Conservation (phyloP, 2,797 vertebrate genomes). For the Stomatorhinus walkeri region DNA sequence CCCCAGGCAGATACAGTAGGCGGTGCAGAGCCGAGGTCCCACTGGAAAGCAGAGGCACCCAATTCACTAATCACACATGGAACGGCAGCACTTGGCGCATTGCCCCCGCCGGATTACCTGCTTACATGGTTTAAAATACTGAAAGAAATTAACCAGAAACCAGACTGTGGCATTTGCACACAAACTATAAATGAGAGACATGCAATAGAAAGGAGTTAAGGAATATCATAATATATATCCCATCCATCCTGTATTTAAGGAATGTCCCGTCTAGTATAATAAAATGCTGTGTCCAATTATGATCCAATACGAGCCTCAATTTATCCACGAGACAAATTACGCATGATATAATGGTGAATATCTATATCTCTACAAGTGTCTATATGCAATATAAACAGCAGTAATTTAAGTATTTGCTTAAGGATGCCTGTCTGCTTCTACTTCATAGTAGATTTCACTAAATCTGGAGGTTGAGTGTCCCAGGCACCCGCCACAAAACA, state of each 20-base stretch:
- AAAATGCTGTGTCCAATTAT: neutral
- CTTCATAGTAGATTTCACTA: neutral
- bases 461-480: neutral
- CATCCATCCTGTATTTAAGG: neutral
- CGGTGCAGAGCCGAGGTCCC: neutral
- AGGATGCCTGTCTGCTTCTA: neutral
- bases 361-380: neutral
- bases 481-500: neutral
- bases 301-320: neutral
- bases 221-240: neutral
- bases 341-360: neutral
- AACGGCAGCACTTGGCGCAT: neutral
- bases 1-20: neutral
- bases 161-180: neutral
- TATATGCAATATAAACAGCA: neutral
- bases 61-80: neutral
- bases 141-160: neutral
- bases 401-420: neutral
- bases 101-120: neutral
- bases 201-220: neutral
- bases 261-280: neutral
- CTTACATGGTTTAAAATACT: neutral
- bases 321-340: neutral
- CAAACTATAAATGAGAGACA: neutral
- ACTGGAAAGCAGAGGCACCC: neutral